Evolutionary conservation across 2,797 vertebrate species (phyloP), one percentile per base, ranked within the genome.

Genomic region (Phrynocephalus guinanensis): DNA sequence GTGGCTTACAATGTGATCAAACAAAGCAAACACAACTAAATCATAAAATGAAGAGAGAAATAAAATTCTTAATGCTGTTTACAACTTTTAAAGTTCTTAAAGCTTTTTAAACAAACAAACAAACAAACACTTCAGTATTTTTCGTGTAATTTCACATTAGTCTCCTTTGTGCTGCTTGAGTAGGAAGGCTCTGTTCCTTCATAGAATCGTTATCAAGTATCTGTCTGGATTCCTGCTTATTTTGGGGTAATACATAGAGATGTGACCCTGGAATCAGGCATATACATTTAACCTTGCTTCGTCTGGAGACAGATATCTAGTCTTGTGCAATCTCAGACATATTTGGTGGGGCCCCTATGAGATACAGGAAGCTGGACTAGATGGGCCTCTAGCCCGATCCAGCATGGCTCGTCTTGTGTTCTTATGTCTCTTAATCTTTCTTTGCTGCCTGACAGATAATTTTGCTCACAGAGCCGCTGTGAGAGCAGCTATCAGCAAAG

Each of bases 391-490:
- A 3, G 38, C 38, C 38, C 3, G 38, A 38, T 38, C 38, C 38
- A 38, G 38, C 38, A 38, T 38, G 38, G 38, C 38, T 38, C 38
- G 3, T 38, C 38, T 38, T 38, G 3, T 38, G 38, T 38, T 38
- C 38, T 38, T 38, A 38, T 38, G 38, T 38, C 38, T n/a, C 82
- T 33, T 79, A 52, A 73, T 1, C 8, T 48, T 66, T 30, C 15
- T 82, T 91, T 72, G 26, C 88, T 52, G 82, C 91, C 71, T 87
- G 63, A 8, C 92, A 99, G 99, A 98, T 92, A 97, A 97, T 91
- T 99, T 98, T 94, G 94, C 97, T 79, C 97, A 98, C 91, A 97
- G 98, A 92, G 90, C 96, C 85, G 95, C 93, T 26, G 98, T 98
- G 3, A 95, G 97, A 89, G 93, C 96, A 13, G 97, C 98, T 0